Evolutionary conservation across 2,888 invertebrate species (phyloP), one percentile per base, ranked within the genome.

Genomic region (Andrena haemorrhoa): DNA sequence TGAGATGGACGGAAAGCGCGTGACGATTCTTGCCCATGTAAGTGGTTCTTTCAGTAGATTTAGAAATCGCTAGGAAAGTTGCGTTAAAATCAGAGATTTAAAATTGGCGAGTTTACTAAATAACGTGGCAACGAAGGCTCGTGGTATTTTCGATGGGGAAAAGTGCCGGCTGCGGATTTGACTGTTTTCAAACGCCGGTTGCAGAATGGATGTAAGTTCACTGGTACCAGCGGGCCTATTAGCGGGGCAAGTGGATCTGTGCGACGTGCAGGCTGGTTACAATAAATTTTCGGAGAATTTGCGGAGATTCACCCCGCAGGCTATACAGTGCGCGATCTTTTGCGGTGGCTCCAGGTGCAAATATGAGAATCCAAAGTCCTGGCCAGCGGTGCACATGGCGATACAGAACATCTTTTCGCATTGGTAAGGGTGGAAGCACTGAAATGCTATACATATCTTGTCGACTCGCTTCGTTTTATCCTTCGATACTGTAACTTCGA

Each of bases 261-360:
- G 84, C 82, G 89, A 87, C 31, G 84, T 93, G 64, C 89, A 90
- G 63, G 89, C 93, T n/a, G 92, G 92, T 79, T 94, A 94, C 88
- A 94, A 92, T 90, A 94, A 94, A 87, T 82, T 94, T 35, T 94
- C 94, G 0, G 94, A 94, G 87, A 94, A 93, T 86, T 92, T 96
- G 51, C 95, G 97, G 51, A 95, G 95, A 69, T 94, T 95, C 82
- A 95, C 97, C 0, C 97, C 97, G 0, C 95, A 96, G 1, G 96
- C 96, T 8, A 94, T 97, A 76, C 96, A 97, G 91, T 98, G 98
- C 92, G 96, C 97, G 51, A 95, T 98, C 88, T 98, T 98, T 94
- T 98, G 98, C 93, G 97, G 98, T 0, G 98, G 98, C 0, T 94
- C 96, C 51, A 95, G 96, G 79, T 98, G 98, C 94, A 97, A 96